Evolutionary conservation across 2,113 vertebrate genomes (phyloP).

Genomic region (Nannobrachium achirus): DNA sequence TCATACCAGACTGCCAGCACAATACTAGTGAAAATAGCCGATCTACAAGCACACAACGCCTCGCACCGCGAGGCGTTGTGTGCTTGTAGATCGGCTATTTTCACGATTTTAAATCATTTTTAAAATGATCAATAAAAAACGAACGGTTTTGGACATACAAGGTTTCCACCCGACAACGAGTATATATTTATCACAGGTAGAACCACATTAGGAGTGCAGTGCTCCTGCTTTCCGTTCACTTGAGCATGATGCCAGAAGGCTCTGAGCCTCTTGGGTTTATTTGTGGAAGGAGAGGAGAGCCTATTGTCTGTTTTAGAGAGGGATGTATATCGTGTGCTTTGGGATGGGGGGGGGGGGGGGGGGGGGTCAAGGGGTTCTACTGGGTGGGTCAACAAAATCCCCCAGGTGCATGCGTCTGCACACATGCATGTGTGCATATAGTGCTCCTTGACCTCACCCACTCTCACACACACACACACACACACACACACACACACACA

Average conservation of each 20-base stretch:
- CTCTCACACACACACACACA: constrained; percentile 4
- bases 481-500: not conserved
- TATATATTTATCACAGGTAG: too few species aligned
- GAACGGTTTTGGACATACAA: too few species aligned
- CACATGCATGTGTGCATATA: not conserved
- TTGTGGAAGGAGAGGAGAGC: constrained; percentile 43
- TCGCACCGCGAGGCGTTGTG: too few species aligned
- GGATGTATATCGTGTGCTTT: not conserved
- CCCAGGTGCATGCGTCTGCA: constrained; percentile 9
- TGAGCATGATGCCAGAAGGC: constrained; percentile 31
- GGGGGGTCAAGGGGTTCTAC: constrained; percentile 11
- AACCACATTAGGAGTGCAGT: not conserved
- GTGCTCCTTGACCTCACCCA: not conserved
- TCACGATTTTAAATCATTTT: too few species aligned
- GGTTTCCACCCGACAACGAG: too few species aligned
- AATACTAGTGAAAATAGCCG: too few species aligned
- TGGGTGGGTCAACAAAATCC: constrained; percentile 1
- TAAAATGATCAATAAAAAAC: too few species aligned
- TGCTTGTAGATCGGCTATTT: too few species aligned
- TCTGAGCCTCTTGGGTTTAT: constrained; percentile 42
- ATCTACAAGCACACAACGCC: too few species aligned
- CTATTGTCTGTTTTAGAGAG: constrained; percentile 16
- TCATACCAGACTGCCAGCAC: too few species aligned
- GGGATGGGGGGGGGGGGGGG: not conserved
- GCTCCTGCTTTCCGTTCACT: constrained; percentile 45